Evolutionary conservation across 2,797 vertebrate genomes (phyloP), one percentile per base, ranked within the genome.

Genomic region (Cyprinodon diabolis): DNA sequence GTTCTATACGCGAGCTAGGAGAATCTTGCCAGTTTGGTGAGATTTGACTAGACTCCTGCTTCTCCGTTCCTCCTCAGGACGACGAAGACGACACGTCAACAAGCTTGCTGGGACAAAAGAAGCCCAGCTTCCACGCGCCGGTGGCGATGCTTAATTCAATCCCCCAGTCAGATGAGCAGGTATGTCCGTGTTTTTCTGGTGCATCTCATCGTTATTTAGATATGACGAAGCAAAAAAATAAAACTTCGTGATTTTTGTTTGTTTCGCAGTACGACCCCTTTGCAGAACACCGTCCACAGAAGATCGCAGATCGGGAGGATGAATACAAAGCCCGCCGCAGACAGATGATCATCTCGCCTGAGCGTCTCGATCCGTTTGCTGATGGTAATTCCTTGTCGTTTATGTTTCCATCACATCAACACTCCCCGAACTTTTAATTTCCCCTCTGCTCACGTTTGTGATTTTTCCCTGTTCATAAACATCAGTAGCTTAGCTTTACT

Each of bases 261-360:
- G 37, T 14, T 40, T 10, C 19, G 25, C 84, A 99, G 98, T 99
- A 99, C 83, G 98, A 99, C 90, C 98, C 98, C 7, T 99, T 99
- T 93, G 97, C 97, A 77, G 98, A 99, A 56, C 98, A 99, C 83
- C 96, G 98, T 40, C 96, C 98, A 40, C 96, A 95, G 70, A 99
- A 99, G 95, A 99, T 99, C 23, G 97, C 97, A 0, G 98, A 99
- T 77, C 95, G 98, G 2, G 98, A 99, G 88, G 98, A 99, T 86
- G 98, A 99, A 83, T 99, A 99, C 95, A 99, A 99, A 96, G 95
- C 95, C 81, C 96, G 97, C 57, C 96, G 97, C 77, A 93, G 97
- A 92, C 97, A 97, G 95, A 97, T 98, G 97, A 99, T 99, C 94
- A 99, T 99, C 95, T 99, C 98, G 11, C 98, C 98, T 4, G 98